These are phyloP conservation scores for Champsocephalus gunnari DNA, from an alignment of 2,797 vertebrate genomes.

Conservation along the genomic window DNA sequence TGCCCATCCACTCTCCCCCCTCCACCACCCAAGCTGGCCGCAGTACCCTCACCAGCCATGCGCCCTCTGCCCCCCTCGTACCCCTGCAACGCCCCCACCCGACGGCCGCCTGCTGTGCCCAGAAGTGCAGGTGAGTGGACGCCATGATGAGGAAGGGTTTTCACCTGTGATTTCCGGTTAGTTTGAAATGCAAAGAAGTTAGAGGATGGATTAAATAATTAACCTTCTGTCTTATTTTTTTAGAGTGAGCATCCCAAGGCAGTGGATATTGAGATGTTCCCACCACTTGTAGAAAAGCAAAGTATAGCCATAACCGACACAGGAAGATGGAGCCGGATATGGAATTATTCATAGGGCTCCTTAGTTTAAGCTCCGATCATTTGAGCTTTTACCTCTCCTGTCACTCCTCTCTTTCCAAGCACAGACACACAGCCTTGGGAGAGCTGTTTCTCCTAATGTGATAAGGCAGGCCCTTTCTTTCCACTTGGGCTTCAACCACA, in stretches of 20 bases:
- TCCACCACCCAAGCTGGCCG: conserved; percentile 83
- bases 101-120: conserved; percentile 85
- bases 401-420: too few relatives aligned
- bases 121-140: conserved; percentile 72
- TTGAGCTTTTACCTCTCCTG: too few relatives aligned
- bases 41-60: conserved; percentile 77
- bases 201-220: background rate
- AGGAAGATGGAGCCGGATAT: too few relatives aligned
- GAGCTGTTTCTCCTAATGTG: too few relatives aligned
- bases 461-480: too few relatives aligned
- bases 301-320: background rate
- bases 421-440: too few relatives aligned
- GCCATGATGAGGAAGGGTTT: background rate
- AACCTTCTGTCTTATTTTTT: background rate
- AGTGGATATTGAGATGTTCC: background rate
- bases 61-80: conserved; percentile 85
- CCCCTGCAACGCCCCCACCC: conserved; percentile 79
- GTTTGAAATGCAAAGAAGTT: background rate
- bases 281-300: background rate
- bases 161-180: background rate
- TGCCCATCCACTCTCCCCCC: conserved; percentile 76
- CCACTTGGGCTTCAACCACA: too few relatives aligned
- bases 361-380: too few relatives aligned
- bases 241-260: background rate
- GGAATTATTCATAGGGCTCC: too few relatives aligned